Evolutionary conservation across 2,113 vertebrate species (phyloP), one percentile per base, ranked within the genome.

Genomic region (Triplophysa tibetana): DNA sequence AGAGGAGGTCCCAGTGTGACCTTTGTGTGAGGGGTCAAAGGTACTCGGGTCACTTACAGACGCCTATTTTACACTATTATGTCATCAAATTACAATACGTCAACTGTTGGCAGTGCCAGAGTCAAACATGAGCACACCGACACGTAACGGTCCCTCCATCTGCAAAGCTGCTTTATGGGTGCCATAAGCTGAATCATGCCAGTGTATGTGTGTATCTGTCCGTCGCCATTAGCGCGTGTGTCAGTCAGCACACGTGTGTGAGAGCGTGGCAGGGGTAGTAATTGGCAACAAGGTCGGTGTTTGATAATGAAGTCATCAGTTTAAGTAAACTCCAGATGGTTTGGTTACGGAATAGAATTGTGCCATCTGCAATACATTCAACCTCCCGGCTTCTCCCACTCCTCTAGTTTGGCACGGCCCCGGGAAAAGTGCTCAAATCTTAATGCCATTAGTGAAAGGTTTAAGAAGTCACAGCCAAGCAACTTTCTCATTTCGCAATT

Each of bases 281-380:
- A 89, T 88, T 90, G 89, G 88, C 88, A 87, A 74, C 79, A 90
- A 88, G 85, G 85, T 84, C 85, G 64, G 87, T 89, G 91, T 90
- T 91, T 91, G 89, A 91, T 92, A 90, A 92, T 92, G 91, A 93
- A 91, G 91, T 92, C 92, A 92, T 92, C 88, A 88, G 91, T 93
- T 92, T 91, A 91, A 90, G 92, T 90, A 90, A 91, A 90, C 87
- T 92, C 90, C 91, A 92, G 92, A 92, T 93, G 92, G 91, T 86
- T 87, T 70, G 82, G 86, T 89, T 65, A 86, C 88, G 91, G 92
- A 93, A 86, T 91, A 90, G 92, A 93, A 91, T 89, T 91, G 90
- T 93, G 90, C 90, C 93, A 92, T 94, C 91, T 94, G 92, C 91
- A 92, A 66, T 92, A 91, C 88, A 92, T 93, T 92, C 90, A 92